Percentiles rank a stretch among this genome's conserved stretches.
Evolutionary conservation across 2,113 vertebrate species (phyloP).

Genomic region (Cottus gobio): DNA sequence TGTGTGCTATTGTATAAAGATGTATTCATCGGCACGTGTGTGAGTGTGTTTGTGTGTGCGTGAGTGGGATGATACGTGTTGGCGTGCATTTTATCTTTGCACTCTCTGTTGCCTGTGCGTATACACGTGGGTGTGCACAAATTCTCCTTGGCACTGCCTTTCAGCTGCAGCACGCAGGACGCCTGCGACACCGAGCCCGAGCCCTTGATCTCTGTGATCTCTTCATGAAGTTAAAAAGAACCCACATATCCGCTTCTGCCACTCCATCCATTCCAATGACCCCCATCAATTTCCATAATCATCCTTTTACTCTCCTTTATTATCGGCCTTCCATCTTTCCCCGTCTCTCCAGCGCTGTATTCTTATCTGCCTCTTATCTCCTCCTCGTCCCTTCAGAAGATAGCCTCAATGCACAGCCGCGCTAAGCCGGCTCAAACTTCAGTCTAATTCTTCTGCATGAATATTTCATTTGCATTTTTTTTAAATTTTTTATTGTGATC

Average conservation of each 20-base stretch:
- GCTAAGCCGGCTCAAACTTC: slow-evolving; percentile 48
- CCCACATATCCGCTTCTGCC: slow-evolving; percentile 40
- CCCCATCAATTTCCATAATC: slow-evolving; percentile 68
- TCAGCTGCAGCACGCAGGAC: slow-evolving; percentile 9
- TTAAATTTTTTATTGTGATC: slow-evolving; percentile 8
- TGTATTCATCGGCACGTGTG: slow-evolving; percentile 11
- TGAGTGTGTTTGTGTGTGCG: not conserved
- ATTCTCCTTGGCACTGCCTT: not conserved
- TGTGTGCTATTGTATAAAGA: not conserved
- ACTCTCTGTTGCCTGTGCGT: slow-evolving; percentile 3
- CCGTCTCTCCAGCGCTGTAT: slow-evolving; percentile 30
- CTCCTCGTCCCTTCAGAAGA: slow-evolving; percentile 39
- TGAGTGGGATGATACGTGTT: slow-evolving; percentile 32
- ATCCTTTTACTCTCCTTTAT: slow-evolving; percentile 59
- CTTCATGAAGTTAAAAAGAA: slow-evolving; percentile 25
- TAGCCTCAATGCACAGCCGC: slow-evolving; percentile 32
- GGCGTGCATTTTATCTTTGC: slow-evolving; percentile 16
- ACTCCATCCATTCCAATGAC: slow-evolving; percentile 55
- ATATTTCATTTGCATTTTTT: slow-evolving; percentile 59
- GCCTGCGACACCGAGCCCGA: not conserved
- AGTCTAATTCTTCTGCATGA: slow-evolving; percentile 45
- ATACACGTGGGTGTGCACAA: not conserved
- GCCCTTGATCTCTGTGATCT: slow-evolving; percentile 14
- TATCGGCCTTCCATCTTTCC: slow-evolving; percentile 48
- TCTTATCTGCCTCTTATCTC: slow-evolving; percentile 55